These are phyloP conservation scores for Orchestia grillus DNA, from an alignment of 1,140 invertebrate genomes.

Conservation along the genomic window DNA sequence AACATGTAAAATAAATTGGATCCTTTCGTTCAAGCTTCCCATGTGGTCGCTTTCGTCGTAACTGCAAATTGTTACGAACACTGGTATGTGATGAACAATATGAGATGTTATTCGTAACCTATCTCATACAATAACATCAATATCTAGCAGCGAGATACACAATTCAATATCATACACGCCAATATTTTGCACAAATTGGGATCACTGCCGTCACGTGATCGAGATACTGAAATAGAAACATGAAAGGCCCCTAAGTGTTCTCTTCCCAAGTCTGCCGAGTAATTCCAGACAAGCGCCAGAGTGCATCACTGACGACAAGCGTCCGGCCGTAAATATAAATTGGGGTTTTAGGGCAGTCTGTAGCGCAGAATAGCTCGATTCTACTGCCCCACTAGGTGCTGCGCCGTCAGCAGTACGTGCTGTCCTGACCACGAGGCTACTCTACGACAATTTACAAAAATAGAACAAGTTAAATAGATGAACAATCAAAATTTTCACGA, in stretches of 20 bases:
- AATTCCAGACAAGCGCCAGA: too few species aligned
- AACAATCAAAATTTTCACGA: neutral
- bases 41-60: neutral
- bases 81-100: too few species aligned
- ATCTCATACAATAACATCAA: neutral
- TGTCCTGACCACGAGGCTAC: neutral
- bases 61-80: neutral
- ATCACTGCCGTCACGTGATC: neutral
- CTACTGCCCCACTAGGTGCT: too few species aligned
- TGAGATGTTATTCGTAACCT: too few species aligned
- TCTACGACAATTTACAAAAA: neutral
- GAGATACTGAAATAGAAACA: neutral
- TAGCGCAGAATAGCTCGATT: neutral
- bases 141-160: neutral
- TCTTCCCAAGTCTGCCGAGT: too few species aligned
- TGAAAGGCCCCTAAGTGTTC: neutral
- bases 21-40: neutral
- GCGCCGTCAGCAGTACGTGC: neutral
- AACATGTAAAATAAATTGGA: neutral
- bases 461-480: too few species aligned
- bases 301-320: neutral
- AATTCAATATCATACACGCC: neutral
- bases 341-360: neutral
- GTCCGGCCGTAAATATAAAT: too few species aligned
- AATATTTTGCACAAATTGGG: neutral